Base-by-base conservation (phyloP, 2,113 vertebrate species). In the Nerophis ophidion region DNA sequence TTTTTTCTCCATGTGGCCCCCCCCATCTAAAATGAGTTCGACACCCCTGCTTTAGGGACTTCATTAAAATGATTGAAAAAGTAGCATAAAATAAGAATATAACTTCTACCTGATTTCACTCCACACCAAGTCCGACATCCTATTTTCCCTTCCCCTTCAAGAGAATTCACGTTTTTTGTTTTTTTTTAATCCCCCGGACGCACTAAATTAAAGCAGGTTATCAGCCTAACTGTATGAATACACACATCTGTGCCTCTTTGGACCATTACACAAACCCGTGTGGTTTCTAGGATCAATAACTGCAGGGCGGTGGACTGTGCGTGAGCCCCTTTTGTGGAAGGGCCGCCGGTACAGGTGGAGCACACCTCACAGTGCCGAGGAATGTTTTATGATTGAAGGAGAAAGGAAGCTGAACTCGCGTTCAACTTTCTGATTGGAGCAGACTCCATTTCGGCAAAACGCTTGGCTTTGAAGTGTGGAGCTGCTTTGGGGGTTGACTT, bases 281-380 rank as follows among this genome's bases (percentile, higher is more conserved):
- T 51, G 68, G 76, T 72, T 72, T 61, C 52, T 59, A 53, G 60
- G 71, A 81, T 82, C 78, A 66, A 75, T 75, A 65, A 44, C 59
- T 64, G 53, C 61, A 60, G 59, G 40, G 60, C 15, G 36, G 58
- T 75, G 64, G 56, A 35, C 65, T 60, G 68, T 65, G 26, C 26
- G 56, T 56, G 49, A 65, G 68, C 65, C 60, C 62, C 60, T 49
- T 26, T 35, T 49, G 17, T 4, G 10, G 56, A 51, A 61, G 48
- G 50, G 48, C 15, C 26, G 53, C 51, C 36, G 48, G 53, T 1
- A 26, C 1, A 6, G 16, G 36, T 17, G 15, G 35, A 55, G 54
- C 10, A 63, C 44, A 54, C 17, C 57, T 26, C 60, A 16, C 45
- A 56, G 33, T 38, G 34, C 0, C n/a, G 56, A 61, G 63, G 58